Conservation (phyloP, 1,140 invertebrate genomes). For the Cydia pomonella region DNA sequence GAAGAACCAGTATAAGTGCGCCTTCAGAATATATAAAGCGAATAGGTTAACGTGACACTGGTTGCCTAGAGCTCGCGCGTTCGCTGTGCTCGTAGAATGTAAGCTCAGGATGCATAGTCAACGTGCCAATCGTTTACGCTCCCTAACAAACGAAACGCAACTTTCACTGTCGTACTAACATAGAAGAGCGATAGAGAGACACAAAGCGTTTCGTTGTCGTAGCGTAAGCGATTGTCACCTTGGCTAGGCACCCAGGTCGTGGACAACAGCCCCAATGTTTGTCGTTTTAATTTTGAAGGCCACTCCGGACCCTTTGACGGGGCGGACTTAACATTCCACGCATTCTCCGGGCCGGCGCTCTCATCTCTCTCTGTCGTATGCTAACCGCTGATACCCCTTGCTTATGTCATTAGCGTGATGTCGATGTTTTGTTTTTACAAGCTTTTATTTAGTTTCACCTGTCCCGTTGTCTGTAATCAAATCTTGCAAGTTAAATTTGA, state of each 20-base stretch:
- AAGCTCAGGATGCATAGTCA: too few relatives aligned
- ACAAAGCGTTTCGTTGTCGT: too few relatives aligned
- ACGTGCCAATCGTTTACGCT: too few relatives aligned
- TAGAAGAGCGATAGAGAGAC: too few relatives aligned
- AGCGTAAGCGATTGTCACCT: background rate
- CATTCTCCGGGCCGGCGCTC: slow-evolving; percentile 53
- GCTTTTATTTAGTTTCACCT: too few relatives aligned
- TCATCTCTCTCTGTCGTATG: slow-evolving; percentile 35
- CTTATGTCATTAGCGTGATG: slow-evolving; percentile 5
- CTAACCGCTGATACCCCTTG: slow-evolving; percentile 35
- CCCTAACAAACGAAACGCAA: too few relatives aligned
- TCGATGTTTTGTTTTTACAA: background rate
- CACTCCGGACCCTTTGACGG: slow-evolving; percentile 62
- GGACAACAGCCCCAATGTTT: slow-evolving; percentile 55
- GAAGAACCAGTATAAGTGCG: background rate
- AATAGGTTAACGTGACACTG: background rate
- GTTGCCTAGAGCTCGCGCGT: background rate
- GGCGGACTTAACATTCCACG: slow-evolving; percentile 58
- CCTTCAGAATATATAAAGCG: background rate
- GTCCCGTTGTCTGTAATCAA: too few relatives aligned
- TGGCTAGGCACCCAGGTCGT: slow-evolving; percentile 40
- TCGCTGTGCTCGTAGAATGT: too few relatives aligned
- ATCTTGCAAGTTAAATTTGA: too few relatives aligned
- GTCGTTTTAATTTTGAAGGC: slow-evolving; percentile 68
- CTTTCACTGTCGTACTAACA: too few relatives aligned